Conservation (phyloP, 2,888 invertebrate genomes). For the Ecdyonurus torrentis region DNA sequence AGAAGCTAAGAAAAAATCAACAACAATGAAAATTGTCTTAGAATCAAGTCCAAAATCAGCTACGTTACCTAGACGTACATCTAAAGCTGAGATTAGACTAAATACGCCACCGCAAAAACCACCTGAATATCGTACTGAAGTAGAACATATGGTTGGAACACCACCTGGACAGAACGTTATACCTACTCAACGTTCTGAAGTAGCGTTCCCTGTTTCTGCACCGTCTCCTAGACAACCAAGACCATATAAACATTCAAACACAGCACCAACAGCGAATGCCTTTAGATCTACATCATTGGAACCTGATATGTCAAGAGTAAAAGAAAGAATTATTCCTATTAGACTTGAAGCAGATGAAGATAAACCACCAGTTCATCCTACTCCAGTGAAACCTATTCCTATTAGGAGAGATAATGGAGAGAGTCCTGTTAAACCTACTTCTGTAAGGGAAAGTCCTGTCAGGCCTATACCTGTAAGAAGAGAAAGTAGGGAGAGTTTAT, state of each 20-base stretch:
- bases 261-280: background rate
- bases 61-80: conserved; percentile 45
- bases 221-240: conserved; percentile 12
- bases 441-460: no score
- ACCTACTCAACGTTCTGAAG: conserved; percentile 34
- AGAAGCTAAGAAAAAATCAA: conserved; percentile 9
- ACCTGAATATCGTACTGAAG: conserved; percentile 30
- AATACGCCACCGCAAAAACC: conserved; percentile 4
- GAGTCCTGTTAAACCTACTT: no score
- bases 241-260: conserved; percentile 1
- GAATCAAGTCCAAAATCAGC: conserved; percentile 33
- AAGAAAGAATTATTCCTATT: conserved; percentile 53
- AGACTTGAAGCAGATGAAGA: conserved; percentile 24
- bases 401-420: no score
- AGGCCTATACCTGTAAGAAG: no score
- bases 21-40: conserved; percentile 33
- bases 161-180: conserved; percentile 24
- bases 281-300: conserved; percentile 37
- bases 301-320: conserved; percentile 26
- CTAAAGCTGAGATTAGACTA: conserved; percentile 33
- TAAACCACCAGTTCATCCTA: conserved; percentile 25
- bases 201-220: conserved; percentile 36
- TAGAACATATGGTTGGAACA: conserved; percentile 36
- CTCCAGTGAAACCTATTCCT: background rate
- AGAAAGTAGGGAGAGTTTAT: conserved; percentile 24